A percentile compares a stretch with the other conserved stretches of the same genome.
These are phyloP conservation scores for Platygyra sinensis DNA, from an alignment of 64 coral and sea anemone genomes.

Conservation along the genomic window DNA sequence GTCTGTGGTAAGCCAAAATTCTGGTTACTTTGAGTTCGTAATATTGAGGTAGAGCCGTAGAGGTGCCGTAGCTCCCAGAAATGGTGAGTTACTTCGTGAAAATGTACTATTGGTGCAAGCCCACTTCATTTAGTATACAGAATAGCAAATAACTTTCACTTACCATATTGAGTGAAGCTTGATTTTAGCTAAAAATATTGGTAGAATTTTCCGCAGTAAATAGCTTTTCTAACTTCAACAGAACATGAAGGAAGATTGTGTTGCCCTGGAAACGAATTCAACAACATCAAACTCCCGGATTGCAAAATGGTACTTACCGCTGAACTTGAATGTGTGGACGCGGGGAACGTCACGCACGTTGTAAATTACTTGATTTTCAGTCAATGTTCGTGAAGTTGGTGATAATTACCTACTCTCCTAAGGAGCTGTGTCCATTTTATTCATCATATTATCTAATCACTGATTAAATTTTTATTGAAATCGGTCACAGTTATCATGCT, in stretches of 20 bases:
- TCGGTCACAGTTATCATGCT: too few relatives aligned
- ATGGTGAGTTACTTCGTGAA: too few relatives aligned
- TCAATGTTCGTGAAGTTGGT: too few relatives aligned
- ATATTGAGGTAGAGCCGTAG: too few relatives aligned
- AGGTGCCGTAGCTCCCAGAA: too few relatives aligned
- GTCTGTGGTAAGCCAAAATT: too few relatives aligned
- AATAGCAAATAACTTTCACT: not conserved
- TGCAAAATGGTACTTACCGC: not conserved
- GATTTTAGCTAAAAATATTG: not conserved
- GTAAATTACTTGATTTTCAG: too few relatives aligned
- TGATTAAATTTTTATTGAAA: too few relatives aligned
- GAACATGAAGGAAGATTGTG: not conserved
- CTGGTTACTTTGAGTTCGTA: too few relatives aligned
- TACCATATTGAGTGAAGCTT: not conserved
- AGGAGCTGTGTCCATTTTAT: too few relatives aligned
- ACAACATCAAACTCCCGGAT: slow-evolving; percentile 76
- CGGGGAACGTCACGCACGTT: not conserved
- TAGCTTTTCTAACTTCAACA: not conserved
- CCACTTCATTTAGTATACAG: not conserved
- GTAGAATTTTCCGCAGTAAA: not conserved
- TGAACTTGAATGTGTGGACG: not conserved
- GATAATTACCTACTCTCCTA: too few relatives aligned
- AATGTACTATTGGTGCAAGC: not conserved
- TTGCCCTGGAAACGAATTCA: slow-evolving; percentile 74
- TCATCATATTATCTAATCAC: too few relatives aligned